Conservation (phyloP, 2,888 invertebrate genomes). For the Rhopalosiphum nymphaeae region DNA sequence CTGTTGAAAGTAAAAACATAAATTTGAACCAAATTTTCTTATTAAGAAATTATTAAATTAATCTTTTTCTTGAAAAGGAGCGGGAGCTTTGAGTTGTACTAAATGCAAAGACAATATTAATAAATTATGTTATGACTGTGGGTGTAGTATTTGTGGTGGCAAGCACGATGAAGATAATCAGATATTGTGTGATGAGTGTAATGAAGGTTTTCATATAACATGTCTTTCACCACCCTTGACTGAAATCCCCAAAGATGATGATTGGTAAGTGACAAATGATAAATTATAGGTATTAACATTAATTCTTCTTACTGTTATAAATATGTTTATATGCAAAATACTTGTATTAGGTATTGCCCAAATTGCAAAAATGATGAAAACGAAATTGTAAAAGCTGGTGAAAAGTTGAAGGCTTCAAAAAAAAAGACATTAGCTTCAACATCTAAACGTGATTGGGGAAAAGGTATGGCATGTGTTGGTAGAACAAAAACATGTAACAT, state of each 20-base stretch:
- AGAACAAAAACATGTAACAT: constrained; percentile 76
- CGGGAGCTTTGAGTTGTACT: constrained; percentile 74
- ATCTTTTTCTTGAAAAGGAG: constrained; percentile 49
- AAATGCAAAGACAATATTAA: constrained; percentile 78
- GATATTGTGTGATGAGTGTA: constrained; percentile 86
- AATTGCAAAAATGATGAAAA: constrained; percentile 81
- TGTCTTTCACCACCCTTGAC: constrained; percentile 82
- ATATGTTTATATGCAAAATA: background rate
- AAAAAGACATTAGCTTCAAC: background rate
- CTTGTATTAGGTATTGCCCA: constrained; percentile 79
- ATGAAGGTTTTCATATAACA: constrained; percentile 79
- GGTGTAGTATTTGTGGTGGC: constrained; percentile 80
- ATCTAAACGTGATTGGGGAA: constrained; percentile 79
- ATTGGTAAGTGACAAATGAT: constrained; percentile 72
- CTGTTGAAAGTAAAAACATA: constrained; percentile 60
- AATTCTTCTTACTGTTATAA: background rate
- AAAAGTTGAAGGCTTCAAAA: constrained; percentile 73
- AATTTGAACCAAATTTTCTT: background rate
- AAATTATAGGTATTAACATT: background rate
- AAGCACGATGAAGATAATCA: constrained; percentile 81
- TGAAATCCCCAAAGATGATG: constrained; percentile 77
- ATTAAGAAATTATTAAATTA: background rate
- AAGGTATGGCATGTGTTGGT: constrained; percentile 88
- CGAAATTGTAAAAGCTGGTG: constrained; percentile 82
- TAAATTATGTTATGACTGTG: constrained; percentile 79